These are phyloP conservation scores for Mizuhopecten yessoensis DNA, from an alignment of 1,140 invertebrate genomes.

Conservation along the genomic window DNA sequence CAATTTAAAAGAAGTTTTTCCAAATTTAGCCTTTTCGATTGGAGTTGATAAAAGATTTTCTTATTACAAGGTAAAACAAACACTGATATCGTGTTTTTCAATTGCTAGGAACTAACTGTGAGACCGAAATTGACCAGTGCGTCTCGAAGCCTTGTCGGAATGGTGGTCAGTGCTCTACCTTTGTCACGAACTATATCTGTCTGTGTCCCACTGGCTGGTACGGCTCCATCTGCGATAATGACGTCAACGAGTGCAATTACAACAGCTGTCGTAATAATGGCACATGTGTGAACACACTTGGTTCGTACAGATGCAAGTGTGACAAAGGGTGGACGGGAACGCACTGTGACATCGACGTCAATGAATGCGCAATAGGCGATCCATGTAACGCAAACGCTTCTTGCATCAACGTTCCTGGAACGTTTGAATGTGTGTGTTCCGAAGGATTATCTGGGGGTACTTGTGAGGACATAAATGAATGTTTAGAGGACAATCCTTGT, in stretches of 20 bases:
- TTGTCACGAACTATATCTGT: neutral
- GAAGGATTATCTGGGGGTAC: constrained; percentile 14
- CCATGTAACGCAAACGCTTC: constrained; percentile 49
- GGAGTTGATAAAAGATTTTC: too few species aligned
- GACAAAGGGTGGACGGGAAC: constrained; percentile 35
- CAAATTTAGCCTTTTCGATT: too few species aligned
- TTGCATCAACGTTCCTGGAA: constrained; percentile 48
- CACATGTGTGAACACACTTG: constrained; percentile 45
- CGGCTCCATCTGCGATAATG: neutral
- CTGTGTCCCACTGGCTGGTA: neutral
- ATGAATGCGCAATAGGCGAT: neutral
- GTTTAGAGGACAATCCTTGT: constrained; percentile 91
- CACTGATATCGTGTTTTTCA: too few species aligned
- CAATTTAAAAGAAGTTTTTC: too few species aligned
- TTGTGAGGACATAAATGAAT: constrained; percentile 65
- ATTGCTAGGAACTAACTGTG: constrained; percentile 64
- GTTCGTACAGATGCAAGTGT: constrained; percentile 46
- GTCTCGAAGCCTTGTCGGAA: constrained; percentile 68
- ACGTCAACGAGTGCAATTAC: constrained; percentile 49
- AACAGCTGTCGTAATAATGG: constrained; percentile 46
- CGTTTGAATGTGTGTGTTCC: constrained; percentile 43
- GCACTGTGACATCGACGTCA: constrained; percentile 46
- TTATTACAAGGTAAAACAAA: too few species aligned
- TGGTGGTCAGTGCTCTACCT: constrained; percentile 70
- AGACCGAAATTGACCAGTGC: constrained; percentile 71